phyloP scores from a whole-genome alignment of 1,140 invertebrate species.

The Atopsyche davidsoni region DNA sequence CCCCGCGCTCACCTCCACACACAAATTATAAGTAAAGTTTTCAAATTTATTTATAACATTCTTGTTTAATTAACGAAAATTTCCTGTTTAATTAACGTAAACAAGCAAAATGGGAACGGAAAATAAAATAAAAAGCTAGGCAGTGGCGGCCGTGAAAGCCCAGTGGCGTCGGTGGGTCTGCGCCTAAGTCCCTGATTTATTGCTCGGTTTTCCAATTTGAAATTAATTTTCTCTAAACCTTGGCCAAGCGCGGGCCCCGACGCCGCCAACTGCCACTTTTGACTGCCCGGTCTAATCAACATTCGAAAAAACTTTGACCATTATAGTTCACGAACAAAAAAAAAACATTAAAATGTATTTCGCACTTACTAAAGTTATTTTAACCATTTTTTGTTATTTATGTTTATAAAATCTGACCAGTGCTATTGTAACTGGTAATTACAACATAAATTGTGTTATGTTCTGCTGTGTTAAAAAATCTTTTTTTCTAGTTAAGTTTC shows the following conservation, averaged over 20 bases:
- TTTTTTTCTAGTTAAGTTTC: no score
- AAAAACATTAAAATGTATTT: no score
- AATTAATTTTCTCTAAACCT: constrained; percentile 25
- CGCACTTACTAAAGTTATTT: no score
- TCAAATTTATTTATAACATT: constrained; percentile 32
- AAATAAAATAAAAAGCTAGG: constrained; percentile 14
- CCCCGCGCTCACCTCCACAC: constrained; percentile 18
- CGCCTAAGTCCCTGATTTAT: constrained; percentile 26
- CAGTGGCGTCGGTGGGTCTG: not conserved
- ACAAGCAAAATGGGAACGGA: constrained; percentile 16
- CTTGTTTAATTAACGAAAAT: constrained; percentile 31
- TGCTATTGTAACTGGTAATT: no score
- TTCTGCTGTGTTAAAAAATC: no score
- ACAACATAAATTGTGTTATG: no score
- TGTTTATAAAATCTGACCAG: no score
- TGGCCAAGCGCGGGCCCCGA: not conserved
- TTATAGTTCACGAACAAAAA: no score
- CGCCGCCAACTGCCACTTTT: no score
- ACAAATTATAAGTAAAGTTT: constrained; percentile 31
- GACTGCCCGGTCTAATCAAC: no score
- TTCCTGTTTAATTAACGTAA: constrained; percentile 28
- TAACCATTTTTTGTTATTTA: no score
- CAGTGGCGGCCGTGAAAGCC: not conserved
- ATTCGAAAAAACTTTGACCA: no score
- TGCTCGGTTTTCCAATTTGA: constrained; percentile 28